Evolutionary conservation across 2,113 vertebrate species (phyloP).

Genomic region (Burhinus bistriatus): DNA sequence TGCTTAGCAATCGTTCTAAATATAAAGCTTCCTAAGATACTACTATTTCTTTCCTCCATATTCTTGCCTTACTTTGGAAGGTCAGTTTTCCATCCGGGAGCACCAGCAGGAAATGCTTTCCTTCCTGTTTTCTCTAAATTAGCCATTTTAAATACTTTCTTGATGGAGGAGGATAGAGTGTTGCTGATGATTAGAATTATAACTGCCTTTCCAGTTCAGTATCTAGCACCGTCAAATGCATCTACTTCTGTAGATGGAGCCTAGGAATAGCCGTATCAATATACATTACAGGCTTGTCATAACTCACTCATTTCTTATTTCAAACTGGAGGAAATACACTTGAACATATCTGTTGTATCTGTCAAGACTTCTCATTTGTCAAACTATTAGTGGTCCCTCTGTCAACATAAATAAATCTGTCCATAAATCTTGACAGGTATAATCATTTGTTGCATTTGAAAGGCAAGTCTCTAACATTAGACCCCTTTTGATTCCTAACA

Average conservation of each 20-base stretch:
- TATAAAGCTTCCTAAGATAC: neutral
- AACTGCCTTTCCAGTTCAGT: neutral
- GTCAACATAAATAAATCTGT: constrained; percentile 82
- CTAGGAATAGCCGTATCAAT: constrained; percentile 20
- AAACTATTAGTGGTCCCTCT: constrained; percentile 75
- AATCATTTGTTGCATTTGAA: constrained; percentile 81
- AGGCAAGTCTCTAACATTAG: constrained; percentile 77
- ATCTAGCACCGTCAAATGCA: neutral
- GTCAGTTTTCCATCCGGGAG: neutral
- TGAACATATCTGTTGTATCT: constrained; percentile 73
- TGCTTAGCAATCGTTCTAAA: neutral
- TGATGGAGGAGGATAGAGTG: neutral
- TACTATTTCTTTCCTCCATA: neutral
- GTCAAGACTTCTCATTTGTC: constrained; percentile 78
- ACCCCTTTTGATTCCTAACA: constrained; percentile 76
- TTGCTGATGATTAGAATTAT: neutral
- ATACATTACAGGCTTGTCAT: constrained; percentile 54
- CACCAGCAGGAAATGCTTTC: neutral
- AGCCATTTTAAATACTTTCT: neutral
- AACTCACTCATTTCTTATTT: constrained; percentile 61
- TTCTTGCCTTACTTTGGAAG: neutral
- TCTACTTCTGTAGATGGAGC: neutral
- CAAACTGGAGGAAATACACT: constrained; percentile 68
- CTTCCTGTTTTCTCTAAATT: constrained; percentile 32
- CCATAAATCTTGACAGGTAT: constrained; percentile 82